Evolutionary conservation across 2,888 invertebrate species (phyloP), one percentile per base, ranked within the genome.

Genomic region (Lucinisca nassula): DNA sequence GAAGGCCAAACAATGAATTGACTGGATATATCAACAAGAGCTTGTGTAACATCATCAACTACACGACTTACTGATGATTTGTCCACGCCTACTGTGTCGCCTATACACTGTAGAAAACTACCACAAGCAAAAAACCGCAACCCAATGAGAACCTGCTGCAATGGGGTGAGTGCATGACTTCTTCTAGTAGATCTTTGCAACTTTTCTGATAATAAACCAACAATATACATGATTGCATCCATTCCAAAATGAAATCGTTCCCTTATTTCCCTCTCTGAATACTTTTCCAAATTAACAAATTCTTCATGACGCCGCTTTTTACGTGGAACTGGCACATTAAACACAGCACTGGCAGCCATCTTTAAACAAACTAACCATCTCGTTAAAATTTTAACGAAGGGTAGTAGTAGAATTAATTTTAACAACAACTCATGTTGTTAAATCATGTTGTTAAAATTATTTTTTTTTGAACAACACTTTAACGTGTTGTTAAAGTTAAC

Each of bases 51-150:
- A 17, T 72, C 70, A 10, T 38, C 21, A 2, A 84, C 61, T 10
- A 70, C 55, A 10, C 84, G 32, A 72, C 77, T 30, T n/a, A 85
- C 77, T 4, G 81, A 77, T 8, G 55, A 45, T 72, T 85, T 77
- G 67, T 78, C 67, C 4, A 55, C 73, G 14, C 82, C 58, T 55
- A 85, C 24, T 3, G 35, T 12, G 27, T 85, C 85, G 0, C 85
- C 85, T 1, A 82, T 38, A 17, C 82, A 55, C 24, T 85, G 49
- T 35, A 72, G 79, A 35, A 85, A 80, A 4, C 17, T 32, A 3
- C 82, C 85, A 40, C 32, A 32, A 10, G 85, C 82, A 73, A 72
- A 82, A 40, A 85, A 85, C 0, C 82, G 77, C 8, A 85, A 49
- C 10, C 78, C 82, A 21, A 78, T 40, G 14, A 78, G 51, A 17